Evolutionary conservation across 2,888 invertebrate species (phyloP), one percentile per base, ranked within the genome.

Genomic region (Lepidocyrtoides sp.): DNA sequence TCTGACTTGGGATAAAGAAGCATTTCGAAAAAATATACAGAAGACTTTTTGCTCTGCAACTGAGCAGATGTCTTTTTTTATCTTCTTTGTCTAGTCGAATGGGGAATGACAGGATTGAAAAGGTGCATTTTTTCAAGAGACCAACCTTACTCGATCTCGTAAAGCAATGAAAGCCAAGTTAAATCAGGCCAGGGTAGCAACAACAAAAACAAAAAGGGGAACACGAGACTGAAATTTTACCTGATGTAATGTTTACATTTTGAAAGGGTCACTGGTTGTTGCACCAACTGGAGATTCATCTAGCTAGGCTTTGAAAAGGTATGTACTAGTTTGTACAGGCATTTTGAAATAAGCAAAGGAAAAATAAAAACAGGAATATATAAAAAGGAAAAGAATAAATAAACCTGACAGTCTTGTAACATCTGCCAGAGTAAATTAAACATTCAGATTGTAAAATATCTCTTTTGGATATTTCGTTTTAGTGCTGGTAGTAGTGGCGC

Each of bases 211-310:
- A 83, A 69, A 83, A 66, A 69, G 51, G 26, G 23, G 7, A 20
- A 12, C 4, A 14, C 23, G 29, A 29, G 51, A 81, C 8, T 41
- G 29, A 63, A 57, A 29, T 29, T 17, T 86, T 86, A 87, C 87
- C 87, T 87, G 87, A 87, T 87, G 60, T 87, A 48, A 86, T 87
- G 87, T 87, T 87, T 87, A 87, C 87, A 26, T 57, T 86, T 85
- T 54, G 41, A 72, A 72, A 54, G 54, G 79, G 79, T 79, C 79
- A 26, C 29, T 77, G n/a, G n/a, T 26, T 51, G 32, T 79, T 79
- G 79, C 54, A 57, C 17, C 57, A 54, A 72, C 57, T 36, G 77
- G 77, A 17, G 77, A 77, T 77, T 77, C 29, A 82, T 48, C 12
- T 12, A 10, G 44, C 23, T 14, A 10, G n/a, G n/a, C n/a, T n/a